Evolutionary conservation across 2,113 vertebrate genomes (phyloP), one percentile per base, ranked within the genome.

Genomic region (Pelecanoides urinatrix): DNA sequence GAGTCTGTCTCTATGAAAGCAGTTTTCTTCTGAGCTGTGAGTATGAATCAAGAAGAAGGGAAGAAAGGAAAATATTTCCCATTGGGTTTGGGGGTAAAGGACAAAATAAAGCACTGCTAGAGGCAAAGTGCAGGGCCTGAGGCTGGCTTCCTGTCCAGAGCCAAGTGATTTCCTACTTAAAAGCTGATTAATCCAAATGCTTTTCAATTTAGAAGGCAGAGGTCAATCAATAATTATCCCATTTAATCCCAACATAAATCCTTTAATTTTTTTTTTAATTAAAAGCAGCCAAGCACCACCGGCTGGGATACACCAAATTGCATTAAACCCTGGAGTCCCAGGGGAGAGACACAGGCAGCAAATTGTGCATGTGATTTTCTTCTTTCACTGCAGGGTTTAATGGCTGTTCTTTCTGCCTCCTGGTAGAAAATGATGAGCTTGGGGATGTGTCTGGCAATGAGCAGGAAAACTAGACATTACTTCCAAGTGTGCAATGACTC

Each of bases 211-310:
- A 97, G 96, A 96, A 96, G 80, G 96, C 95, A 96, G 96, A 97
- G 90, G 97, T 97, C 97, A 97, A 97, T 98, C 97, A 97, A 98
- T 97, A 98, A 97, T 98, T 96, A 97, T 97, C 94, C 97, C 95
- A 96, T 96, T 97, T 98, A 98, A 98, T 97, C 96, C 96, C 90
- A 96, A 93, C 95, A 97, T 96, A 98, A 98, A 97, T 97, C 97
- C 96, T 97, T 96, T 98, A 97, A 97, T 93, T 97, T 97, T 97
- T 97, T 97, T 97, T 98, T 98, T 98, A 97, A 98, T 98, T 98
- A 98, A 98, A 98, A 98, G 97, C 91, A 93, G 74, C 85, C 87
- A 96, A 95, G 95, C 92, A 95, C 95, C 96, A 94, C 86, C 5
- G 92, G 83, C 91, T 94, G 86, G 94, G 82, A 89, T 91, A 71